Conservation (phyloP, 2,888 invertebrate genomes). For the Chydorus sphaericus region DNA sequence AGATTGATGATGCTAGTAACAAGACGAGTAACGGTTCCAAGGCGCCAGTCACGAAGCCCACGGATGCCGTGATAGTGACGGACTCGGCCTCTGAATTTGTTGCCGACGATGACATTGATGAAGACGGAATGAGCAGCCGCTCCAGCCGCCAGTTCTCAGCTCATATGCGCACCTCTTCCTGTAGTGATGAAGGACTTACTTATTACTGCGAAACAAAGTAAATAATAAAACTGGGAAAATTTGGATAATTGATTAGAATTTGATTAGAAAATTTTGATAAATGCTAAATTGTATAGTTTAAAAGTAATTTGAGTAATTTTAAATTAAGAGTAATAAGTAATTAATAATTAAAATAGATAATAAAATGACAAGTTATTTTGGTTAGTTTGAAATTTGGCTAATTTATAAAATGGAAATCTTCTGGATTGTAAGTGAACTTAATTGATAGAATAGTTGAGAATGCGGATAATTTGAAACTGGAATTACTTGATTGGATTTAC, state of each 20-base stretch:
- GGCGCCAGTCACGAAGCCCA: not conserved
- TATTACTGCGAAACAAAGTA: constrained; percentile 13
- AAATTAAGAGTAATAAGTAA: no score
- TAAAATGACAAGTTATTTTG: no score
- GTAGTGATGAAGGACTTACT: constrained; percentile 18
- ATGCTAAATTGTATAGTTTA: not conserved
- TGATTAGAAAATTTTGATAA: no score
- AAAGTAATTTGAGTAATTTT: no score
- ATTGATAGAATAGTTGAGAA: no score
- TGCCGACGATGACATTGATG: constrained; percentile 28
- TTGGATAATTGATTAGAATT: not conserved
- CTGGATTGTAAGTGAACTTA: no score
- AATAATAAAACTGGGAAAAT: not conserved
- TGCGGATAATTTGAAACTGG: no score
- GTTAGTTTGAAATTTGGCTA: no score
- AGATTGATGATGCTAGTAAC: constrained; percentile 26
- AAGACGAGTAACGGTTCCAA: not conserved
- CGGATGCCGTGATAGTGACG: not conserved
- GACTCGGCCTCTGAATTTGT: constrained; percentile 21
- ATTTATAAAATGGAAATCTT: no score
- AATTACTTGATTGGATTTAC: no score
- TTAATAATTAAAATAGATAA: no score
- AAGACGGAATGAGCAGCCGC: constrained; percentile 23
- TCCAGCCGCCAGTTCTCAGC: constrained; percentile 15
- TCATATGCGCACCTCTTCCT: constrained; percentile 20